Evolutionary conservation across 2,888 invertebrate species (phyloP), one percentile per base, ranked within the genome.

Genomic region (Chironomus riparius): DNA sequence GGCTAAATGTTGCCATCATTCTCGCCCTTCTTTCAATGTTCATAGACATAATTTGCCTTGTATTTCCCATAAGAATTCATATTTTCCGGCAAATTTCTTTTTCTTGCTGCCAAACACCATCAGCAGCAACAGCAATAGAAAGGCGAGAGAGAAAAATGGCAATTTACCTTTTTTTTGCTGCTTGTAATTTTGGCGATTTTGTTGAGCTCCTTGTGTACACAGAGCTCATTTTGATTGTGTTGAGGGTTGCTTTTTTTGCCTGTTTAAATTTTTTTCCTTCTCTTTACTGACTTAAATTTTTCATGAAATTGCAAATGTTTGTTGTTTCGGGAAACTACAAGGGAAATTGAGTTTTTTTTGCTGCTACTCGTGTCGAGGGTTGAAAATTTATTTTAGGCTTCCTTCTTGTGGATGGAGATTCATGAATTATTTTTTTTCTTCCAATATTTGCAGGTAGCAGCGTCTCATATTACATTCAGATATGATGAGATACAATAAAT

Each of bases 41-140:
- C 15, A 50, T 22, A 21, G 65, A 71, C 56, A 71, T 50, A 71
- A 71, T 71, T 71, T 71, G 22, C 50, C 65, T 71, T 71, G 56
- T 71, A 71, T 71, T 56, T 71, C 71, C 71, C 71, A 56, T 18
- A 70, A 70, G 70, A 70, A 70, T 70, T 70, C 70, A 70, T 70
- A 70, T 70, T 68, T 68, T 68, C 68, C 68, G n/a, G 68, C 68
- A 28, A 15, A 28, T n/a, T n/a, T 18, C 13, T 70, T 48, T 70
- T 48, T 38, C 38, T 38, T 38, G 1, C 7, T 38, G 38, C 38
- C 10, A 1, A 38, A 38, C 38, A 38, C 38, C 10, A 38, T 38
- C 38, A 38, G 10, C 10, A 38, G 38, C 38, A 38, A 28, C 28
- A 28, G 28, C 28, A 28, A 28, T n/a, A 28, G 5, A 28, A 28